Percentiles rank a stretch among this genome's conserved stretches.
These are phyloP conservation scores for Drosophila repleta DNA, from an alignment of 1,140 invertebrate species.

Conservation along the genomic window DNA sequence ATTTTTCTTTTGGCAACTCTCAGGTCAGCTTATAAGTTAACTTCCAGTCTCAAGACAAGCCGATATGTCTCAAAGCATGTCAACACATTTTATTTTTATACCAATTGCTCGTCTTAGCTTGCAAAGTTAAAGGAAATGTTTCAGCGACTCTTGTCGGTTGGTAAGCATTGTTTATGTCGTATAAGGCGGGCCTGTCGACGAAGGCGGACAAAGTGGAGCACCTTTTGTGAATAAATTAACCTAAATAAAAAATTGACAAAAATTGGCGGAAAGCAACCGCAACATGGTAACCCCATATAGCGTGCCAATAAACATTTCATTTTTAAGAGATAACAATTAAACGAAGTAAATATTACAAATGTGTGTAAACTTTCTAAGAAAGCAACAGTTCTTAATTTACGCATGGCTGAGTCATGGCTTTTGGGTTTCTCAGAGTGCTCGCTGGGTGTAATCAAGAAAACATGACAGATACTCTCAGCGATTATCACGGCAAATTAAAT, in stretches of 20 bases:
- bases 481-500: slow-evolving; percentile 32
- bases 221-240: slow-evolving; percentile 10
- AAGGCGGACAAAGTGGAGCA: neutral
- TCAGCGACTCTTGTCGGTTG: neutral
- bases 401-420: slow-evolving; percentile 61
- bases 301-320: slow-evolving; percentile 50
- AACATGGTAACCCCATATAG: slow-evolving; percentile 43
- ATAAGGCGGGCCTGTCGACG: neutral
- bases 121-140: neutral
- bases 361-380: slow-evolving; percentile 66
- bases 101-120: slow-evolving; percentile 1
- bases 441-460: slow-evolving; percentile 40
- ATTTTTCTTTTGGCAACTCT: no score
- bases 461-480: slow-evolving; percentile 13
- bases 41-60: no score
- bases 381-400: slow-evolving; percentile 46
- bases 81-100: slow-evolving; percentile 10
- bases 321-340: slow-evolving; percentile 39
- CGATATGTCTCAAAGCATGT: neutral
- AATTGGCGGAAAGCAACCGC: slow-evolving; percentile 29
- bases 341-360: slow-evolving; percentile 50
- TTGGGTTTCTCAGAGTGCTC: slow-evolving; percentile 47
- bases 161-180: slow-evolving; percentile 15
- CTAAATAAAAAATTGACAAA: neutral
- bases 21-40: no score